Evolutionary conservation across 2,113 vertebrate genomes (phyloP).

Genomic region (Reinhardtius hippoglossoides): DNA sequence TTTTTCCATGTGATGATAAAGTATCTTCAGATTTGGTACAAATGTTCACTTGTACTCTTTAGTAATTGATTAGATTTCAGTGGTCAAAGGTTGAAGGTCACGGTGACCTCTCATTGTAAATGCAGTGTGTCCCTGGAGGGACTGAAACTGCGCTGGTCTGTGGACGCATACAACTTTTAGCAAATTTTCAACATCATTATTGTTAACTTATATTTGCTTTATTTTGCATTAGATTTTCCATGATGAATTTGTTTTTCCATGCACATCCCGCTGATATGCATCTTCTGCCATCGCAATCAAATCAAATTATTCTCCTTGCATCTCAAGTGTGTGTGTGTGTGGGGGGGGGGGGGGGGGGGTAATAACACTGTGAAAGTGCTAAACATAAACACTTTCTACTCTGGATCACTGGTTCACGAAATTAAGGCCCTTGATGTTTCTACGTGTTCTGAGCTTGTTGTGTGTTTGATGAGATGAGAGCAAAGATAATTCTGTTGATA

Average conservation of each 20-base stretch:
- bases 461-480: conserved; percentile 6
- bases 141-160: too few species aligned
- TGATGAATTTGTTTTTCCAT: conserved; percentile 1
- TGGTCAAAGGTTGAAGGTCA: too few species aligned
- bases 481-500: conserved; percentile 14
- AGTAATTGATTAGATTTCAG: too few species aligned
- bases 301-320: conserved; percentile 1
- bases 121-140: too few species aligned
- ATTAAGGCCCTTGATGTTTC: conserved; percentile 30
- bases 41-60: too few species aligned
- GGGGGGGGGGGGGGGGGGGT: neutral
- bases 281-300: conserved; percentile 4
- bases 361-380: conserved; percentile 26
- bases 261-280: neutral
- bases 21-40: too few species aligned
- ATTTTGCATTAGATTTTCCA: too few species aligned
- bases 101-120: too few species aligned
- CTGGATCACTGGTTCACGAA: conserved; percentile 48
- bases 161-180: too few species aligned
- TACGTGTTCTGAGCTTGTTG: conserved; percentile 22
- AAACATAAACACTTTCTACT: conserved; percentile 33
- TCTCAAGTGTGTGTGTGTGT: neutral
- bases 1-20: too few species aligned
- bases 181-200: too few species aligned
- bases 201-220: too few species aligned